Conservation (phyloP, 35 echinoderm and acorn worm genomes). For the Ophioderma brevispina region DNA sequence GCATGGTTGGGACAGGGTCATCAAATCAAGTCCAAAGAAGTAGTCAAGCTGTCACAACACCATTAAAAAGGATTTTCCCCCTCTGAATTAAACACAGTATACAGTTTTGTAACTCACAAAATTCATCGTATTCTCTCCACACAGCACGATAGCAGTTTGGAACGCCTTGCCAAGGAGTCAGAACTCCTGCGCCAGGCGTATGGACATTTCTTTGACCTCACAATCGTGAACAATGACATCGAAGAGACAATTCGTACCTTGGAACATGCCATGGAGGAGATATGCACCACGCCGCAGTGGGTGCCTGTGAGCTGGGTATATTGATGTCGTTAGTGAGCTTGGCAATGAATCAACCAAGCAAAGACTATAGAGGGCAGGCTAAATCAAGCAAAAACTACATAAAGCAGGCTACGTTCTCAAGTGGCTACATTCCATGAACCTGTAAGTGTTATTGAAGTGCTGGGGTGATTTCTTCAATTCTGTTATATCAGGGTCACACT, state of each 20-base stretch:
- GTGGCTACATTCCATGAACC: too few species aligned
- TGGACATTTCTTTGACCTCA: slow-evolving; percentile 99
- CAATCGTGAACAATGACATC: slow-evolving; percentile 99
- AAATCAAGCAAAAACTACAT: too few species aligned
- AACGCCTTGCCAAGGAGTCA: slow-evolving; percentile 93
- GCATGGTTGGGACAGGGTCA: too few species aligned
- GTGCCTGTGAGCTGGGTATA: slow-evolving; percentile 99
- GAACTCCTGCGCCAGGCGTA: slow-evolving; percentile 95
- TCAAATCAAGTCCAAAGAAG: too few species aligned
- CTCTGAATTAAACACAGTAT: too few species aligned
- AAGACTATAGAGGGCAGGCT: too few species aligned
- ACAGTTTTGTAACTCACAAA: not conserved
- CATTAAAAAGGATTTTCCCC: too few species aligned
- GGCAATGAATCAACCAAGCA: too few species aligned
- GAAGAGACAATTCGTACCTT: slow-evolving; percentile 98
- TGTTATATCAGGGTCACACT: too few species aligned
- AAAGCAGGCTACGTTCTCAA: too few species aligned
- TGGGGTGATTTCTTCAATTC: too few species aligned
- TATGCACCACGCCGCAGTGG: slow-evolving; percentile 99
- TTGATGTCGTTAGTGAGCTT: slow-evolving; percentile 28
- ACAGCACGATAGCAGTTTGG: slow-evolving; percentile 88
- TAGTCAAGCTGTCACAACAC: not conserved
- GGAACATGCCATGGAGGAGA: slow-evolving; percentile 99
- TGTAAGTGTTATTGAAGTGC: too few species aligned
- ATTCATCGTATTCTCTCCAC: slow-evolving; percentile 1